Percentiles rank a stretch among this genome's conserved stretches.
Evolutionary conservation across 2,797 vertebrate genomes (phyloP).

Genomic region (Vultur gryphus): DNA sequence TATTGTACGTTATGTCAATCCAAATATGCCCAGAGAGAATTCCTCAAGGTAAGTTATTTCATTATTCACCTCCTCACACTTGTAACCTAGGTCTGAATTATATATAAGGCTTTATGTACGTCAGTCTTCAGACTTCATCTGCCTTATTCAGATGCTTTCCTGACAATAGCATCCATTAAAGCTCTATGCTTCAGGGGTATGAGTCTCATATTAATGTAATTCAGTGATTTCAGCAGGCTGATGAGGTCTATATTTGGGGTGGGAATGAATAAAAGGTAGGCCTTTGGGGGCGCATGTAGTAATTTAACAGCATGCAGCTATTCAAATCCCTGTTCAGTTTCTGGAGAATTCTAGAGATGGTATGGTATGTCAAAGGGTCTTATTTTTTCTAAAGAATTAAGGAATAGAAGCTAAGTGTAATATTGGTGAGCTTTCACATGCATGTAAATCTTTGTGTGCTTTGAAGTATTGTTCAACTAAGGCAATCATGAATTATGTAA

Average conservation of each 20-base stretch:
- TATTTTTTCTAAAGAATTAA: background rate
- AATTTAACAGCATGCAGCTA: background rate
- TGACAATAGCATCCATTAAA: background rate
- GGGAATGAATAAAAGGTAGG: background rate
- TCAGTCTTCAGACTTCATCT: background rate
- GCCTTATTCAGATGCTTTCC: background rate
- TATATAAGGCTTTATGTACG: background rate
- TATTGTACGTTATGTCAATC: background rate
- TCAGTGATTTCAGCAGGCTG: background rate
- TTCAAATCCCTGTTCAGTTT: background rate
- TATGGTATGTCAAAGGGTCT: background rate
- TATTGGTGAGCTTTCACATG: background rate
- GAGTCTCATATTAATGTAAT: background rate
- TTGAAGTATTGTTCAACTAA: background rate
- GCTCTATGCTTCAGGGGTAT: background rate
- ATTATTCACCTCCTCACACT: background rate
- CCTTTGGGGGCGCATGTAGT: background rate
- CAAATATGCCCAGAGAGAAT: background rate
- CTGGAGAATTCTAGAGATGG: background rate
- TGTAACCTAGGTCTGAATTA: background rate
- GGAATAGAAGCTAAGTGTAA: background rate
- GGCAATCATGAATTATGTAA: background rate
- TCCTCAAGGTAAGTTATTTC: background rate
- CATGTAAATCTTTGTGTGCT: background rate
- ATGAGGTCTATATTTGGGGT: background rate